A percentile compares a stretch with the other conserved stretches of the same genome.
phyloP scores from a whole-genome alignment of 2,113 vertebrate species.

The Hyperopisus bebe region DNA sequence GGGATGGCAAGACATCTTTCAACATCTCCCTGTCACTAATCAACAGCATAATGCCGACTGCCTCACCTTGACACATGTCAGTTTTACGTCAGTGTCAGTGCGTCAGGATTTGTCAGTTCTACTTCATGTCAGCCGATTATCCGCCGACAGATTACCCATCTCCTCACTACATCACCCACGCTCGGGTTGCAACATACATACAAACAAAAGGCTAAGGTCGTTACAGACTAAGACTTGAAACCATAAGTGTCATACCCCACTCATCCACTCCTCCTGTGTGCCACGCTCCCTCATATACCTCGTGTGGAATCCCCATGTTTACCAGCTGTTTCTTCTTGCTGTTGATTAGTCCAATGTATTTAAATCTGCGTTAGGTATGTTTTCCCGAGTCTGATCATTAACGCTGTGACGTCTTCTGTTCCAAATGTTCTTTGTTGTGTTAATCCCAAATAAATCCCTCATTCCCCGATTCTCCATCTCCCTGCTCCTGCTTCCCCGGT shows the following conservation, averaged over 20 bases:
- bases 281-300: no score
- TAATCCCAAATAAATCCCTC: no score
- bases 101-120: not conserved
- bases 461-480: no score
- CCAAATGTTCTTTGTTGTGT: no score
- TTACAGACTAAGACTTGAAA: not conserved
- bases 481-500: no score
- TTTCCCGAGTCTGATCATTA: no score
- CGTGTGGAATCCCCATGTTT: no score
- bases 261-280: no score
- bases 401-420: no score
- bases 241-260: not conserved
- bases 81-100: not conserved
- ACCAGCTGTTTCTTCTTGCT: no score
- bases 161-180: not conserved
- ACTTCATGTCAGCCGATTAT: not conserved
- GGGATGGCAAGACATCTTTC: not conserved
- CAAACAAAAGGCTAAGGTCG: not conserved
- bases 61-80: conserved; percentile 1
- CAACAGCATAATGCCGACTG: not conserved
- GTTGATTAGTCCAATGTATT: no score
- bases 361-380: no score
- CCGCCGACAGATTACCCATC: not conserved
- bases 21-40: not conserved
- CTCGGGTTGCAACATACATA: not conserved